phyloP scores from a whole-genome alignment of 2,113 vertebrate genomes.

The Gambusia holbrooki region DNA sequence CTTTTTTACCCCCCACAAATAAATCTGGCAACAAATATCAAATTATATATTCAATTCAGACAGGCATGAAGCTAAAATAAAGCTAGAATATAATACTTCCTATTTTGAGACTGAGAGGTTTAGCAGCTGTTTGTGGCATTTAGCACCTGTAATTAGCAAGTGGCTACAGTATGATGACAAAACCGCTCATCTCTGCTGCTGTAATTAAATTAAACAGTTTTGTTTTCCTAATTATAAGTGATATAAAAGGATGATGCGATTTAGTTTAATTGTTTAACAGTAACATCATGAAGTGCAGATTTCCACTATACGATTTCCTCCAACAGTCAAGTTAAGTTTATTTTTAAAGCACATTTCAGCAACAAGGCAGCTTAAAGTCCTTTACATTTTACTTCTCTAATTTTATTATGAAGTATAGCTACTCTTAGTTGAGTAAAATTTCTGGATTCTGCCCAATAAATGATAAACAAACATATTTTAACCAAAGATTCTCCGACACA shows the following conservation, averaged over 20 bases:
- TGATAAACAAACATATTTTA: too few relatives aligned
- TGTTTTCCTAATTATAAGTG: not conserved
- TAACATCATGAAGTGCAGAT: too few relatives aligned
- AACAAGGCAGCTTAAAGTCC: too few relatives aligned
- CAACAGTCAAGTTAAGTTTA: too few relatives aligned
- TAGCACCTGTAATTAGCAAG: slow-evolving; percentile 23
- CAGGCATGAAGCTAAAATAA: not conserved
- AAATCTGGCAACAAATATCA: not conserved
- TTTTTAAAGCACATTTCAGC: too few relatives aligned
- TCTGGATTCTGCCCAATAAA: too few relatives aligned
- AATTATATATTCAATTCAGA: not conserved
- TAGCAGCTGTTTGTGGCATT: slow-evolving; percentile 43
- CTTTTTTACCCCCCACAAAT: not conserved
- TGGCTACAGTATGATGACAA: not conserved
- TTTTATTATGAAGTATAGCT: too few relatives aligned
- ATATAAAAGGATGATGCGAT: not conserved
- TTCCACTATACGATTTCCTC: too few relatives aligned
- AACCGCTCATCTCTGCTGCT: not conserved
- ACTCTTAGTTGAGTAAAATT: too few relatives aligned
- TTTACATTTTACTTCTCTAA: too few relatives aligned
- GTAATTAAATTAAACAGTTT: not conserved
- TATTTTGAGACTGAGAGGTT: not conserved
- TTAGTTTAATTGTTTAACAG: too few relatives aligned
- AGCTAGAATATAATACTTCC: not conserved
- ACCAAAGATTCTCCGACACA: too few relatives aligned